Evolutionary conservation across 1,140 invertebrate genomes (phyloP), one percentile per base, ranked within the genome.

Genomic region (Calycopis cecrops): DNA sequence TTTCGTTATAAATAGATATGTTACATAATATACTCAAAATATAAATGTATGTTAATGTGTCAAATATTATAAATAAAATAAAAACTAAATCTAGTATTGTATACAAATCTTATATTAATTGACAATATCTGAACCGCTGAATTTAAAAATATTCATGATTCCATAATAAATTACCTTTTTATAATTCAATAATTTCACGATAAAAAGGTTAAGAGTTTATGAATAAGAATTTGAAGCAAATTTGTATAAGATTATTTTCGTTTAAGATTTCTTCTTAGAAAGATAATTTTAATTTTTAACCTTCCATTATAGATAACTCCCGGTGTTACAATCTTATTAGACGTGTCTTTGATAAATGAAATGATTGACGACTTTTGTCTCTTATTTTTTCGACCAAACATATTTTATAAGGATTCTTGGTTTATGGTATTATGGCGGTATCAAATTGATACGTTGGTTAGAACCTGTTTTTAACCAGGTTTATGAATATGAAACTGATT

Each of bases 231-330:
- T 40, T 11, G 38, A 40, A 8, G 11, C 38, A 40, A 40, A 40
- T 40, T 40, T 40, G 38, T 40, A 14, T 40, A 40, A 40, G 38
- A 40, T 40, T n/a, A 14, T n/a, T 40, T 40, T 40, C 16, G 38
- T 40, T n/a, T 40, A 14, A 11, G 12, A 40, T 14, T 14, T 40
- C 16, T 40, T 40, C 38, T n/a, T 3, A 1, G 38, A n/a, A n/a
- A n/a, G 12, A n/a, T 40, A 40, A 40, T 40, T n/a, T n/a, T n/a
- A n/a, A n/a, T n/a, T n/a, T 40, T 40, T 40, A 40, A 40, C 38
- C 38, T 40, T 40, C 38, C 38, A 40, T 40, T 40, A 40, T 14
- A 14, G n/a, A n/a, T n/a, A n/a, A 40, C 12, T 40, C 38, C 38
- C 38, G 38, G 12, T 40, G 38, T 40, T 40, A 14, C 38, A 40